These are phyloP conservation scores for Heteromormyrus szaboi DNA, from an alignment of 2,797 vertebrate genomes.

Conservation along the genomic window DNA sequence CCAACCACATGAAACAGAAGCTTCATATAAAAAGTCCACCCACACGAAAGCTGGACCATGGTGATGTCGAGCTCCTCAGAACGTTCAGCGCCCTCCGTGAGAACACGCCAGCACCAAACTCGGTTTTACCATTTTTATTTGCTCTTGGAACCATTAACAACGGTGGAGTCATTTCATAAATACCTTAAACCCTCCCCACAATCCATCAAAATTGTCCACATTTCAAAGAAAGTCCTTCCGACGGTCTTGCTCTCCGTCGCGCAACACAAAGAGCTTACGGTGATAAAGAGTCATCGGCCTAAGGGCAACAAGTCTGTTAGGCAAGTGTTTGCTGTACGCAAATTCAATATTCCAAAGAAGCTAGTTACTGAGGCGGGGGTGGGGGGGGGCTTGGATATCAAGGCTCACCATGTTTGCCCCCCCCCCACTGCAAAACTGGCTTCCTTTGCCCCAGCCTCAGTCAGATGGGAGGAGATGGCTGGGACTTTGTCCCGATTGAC, in stretches of 20 bases:
- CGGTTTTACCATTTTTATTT: background rate
- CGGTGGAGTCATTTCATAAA: background rate
- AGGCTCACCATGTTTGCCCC: background rate
- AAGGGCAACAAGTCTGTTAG: background rate
- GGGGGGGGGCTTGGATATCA: background rate
- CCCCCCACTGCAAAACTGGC: background rate
- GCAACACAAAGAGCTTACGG: background rate
- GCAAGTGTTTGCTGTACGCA: background rate
- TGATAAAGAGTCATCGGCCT: background rate
- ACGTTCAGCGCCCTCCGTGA: background rate
- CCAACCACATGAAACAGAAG: background rate
- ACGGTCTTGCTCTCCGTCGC: background rate
- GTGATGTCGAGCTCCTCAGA: background rate
- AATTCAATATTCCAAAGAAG: background rate
- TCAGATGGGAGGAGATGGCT: slow-evolving; percentile 52
- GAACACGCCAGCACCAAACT: background rate
- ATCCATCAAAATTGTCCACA: background rate
- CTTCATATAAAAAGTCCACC: background rate
- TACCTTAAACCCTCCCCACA: background rate
- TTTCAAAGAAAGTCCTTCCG: background rate
- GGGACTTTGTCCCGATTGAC: slow-evolving; percentile 72
- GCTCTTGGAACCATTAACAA: background rate
- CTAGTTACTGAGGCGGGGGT: no score
- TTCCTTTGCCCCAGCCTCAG: slow-evolving; percentile 33
- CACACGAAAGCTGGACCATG: background rate